Percentiles rank a stretch among this genome's conserved stretches.
Conservation (phyloP, 2,797 vertebrate genomes). For the Eleutherodactylus coqui region DNA sequence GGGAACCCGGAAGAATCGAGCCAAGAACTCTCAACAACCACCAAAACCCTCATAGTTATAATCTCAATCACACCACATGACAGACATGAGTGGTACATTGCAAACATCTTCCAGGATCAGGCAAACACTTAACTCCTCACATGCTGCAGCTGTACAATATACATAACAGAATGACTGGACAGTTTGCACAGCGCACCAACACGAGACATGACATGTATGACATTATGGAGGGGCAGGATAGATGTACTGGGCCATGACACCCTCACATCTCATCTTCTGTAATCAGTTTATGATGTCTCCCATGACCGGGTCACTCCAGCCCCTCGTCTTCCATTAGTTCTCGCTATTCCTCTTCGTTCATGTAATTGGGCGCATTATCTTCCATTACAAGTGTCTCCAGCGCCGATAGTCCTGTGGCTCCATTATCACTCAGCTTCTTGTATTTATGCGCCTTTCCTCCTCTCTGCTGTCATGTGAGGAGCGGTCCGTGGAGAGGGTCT, state of each 20-base stretch:
- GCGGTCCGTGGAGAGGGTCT: not conserved
- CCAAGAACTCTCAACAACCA: too few relatives aligned
- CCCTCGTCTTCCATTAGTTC: not conserved
- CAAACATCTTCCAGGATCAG: too few relatives aligned
- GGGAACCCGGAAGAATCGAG: too few relatives aligned
- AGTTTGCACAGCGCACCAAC: too few relatives aligned
- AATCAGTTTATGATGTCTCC: not conserved
- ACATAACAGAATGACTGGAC: too few relatives aligned
- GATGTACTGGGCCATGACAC: not conserved
- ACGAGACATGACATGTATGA: too few relatives aligned
- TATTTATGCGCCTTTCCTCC: not conserved
- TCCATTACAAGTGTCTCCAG: not conserved
- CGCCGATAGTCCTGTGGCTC: not conserved
- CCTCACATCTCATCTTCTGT: not conserved
- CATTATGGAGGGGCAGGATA: too few relatives aligned
- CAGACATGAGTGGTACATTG: too few relatives aligned
- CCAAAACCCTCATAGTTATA: too few relatives aligned
- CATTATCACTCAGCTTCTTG: slow-evolving; percentile 2
- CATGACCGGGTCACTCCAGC: not conserved
- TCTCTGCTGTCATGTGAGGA: not conserved
- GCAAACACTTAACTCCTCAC: too few relatives aligned
- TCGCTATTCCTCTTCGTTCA: not conserved
- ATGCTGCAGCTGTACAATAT: too few relatives aligned
- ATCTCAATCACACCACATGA: too few relatives aligned
- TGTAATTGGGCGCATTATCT: not conserved